Evolutionary conservation across 2,888 invertebrate genomes (phyloP).

Genomic region (Tinea trinotella): DNA sequence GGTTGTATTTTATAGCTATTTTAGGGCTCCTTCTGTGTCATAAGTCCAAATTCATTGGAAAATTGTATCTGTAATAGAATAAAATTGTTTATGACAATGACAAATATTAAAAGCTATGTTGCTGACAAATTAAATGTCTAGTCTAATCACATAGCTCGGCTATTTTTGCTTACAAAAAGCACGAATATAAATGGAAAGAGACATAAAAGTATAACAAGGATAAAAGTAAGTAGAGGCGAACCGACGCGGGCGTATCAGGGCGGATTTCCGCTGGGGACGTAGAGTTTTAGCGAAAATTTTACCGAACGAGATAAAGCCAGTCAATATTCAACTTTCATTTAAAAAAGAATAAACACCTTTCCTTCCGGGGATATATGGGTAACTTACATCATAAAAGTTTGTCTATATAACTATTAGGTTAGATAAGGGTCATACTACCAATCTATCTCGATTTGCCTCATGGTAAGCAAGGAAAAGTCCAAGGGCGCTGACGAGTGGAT

Average conservation of each 20-base stretch:
- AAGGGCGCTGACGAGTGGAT: too few species aligned
- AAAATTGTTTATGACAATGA: too few species aligned
- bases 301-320: neutral
- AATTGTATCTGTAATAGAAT: too few species aligned
- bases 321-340: slow-evolving; percentile 13
- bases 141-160: neutral
- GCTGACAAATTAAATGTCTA: too few species aligned
- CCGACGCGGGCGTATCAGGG: neutral
- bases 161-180: neutral
- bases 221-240: slow-evolving; percentile 3
- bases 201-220: neutral
- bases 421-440: too few species aligned
- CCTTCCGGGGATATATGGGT: neutral
- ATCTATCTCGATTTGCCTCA: too few species aligned
- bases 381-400: neutral
- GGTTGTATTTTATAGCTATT: too few species aligned
- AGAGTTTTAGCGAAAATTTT: slow-evolving; percentile 7
- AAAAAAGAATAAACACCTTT: slow-evolving; percentile 9
- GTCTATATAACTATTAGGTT: too few species aligned
- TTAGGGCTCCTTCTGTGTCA: too few species aligned
- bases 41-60: too few species aligned
- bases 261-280: slow-evolving; percentile 12
- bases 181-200: neutral
- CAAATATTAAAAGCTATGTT: too few species aligned
- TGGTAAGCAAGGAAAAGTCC: too few species aligned